Percentiles rank a stretch among this genome's conserved stretches.
phyloP scores from a whole-genome alignment of 2,113 vertebrate genomes.

The Erythrolamprus reginae region DNA sequence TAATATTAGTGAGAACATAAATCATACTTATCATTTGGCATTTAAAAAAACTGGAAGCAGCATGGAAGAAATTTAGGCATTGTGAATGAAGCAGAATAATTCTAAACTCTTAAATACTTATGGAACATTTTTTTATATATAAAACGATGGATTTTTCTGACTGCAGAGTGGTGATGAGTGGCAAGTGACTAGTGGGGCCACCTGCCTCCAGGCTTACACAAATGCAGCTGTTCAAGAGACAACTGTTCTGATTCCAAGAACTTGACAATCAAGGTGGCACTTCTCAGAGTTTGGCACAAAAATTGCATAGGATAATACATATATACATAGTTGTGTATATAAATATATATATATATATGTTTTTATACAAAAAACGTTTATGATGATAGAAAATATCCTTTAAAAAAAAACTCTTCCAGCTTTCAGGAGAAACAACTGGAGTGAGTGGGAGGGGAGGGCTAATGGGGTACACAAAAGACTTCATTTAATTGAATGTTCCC shows the following conservation, averaged over 20 bases:
- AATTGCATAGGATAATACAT: slow-evolving; percentile 61
- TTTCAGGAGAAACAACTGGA: slow-evolving; percentile 46
- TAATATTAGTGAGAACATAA: slow-evolving; percentile 38
- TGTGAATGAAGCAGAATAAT: slow-evolving; percentile 51
- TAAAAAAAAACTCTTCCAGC: slow-evolving; percentile 15
- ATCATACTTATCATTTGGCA: slow-evolving; percentile 45
- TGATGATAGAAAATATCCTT: slow-evolving; percentile 56
- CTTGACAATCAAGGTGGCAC: slow-evolving; percentile 70
- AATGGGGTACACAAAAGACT: slow-evolving; percentile 51
- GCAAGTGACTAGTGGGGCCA: slow-evolving; percentile 78
- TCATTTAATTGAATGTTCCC: slow-evolving; percentile 47
- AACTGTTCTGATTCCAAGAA: slow-evolving; percentile 85
- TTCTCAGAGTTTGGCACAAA: slow-evolving; percentile 68
- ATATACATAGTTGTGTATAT: slow-evolving; percentile 41
- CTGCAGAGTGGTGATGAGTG: slow-evolving; percentile 68
- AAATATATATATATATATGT: slow-evolving; percentile 23
- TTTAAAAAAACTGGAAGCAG: slow-evolving; percentile 51
- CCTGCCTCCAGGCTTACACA: slow-evolving; percentile 76
- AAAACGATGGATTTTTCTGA: slow-evolving; percentile 51
- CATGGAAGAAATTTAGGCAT: slow-evolving; percentile 38
- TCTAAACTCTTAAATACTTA: slow-evolving; percentile 18
- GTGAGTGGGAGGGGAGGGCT: slow-evolving; percentile 17
- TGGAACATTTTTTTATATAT: neutral
- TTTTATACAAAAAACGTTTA: slow-evolving; percentile 76
- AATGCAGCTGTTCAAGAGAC: slow-evolving; percentile 87